Base-by-base conservation (phyloP, 2,888 invertebrate genomes). In the Dimorphilus gyrociliatus region DNA sequence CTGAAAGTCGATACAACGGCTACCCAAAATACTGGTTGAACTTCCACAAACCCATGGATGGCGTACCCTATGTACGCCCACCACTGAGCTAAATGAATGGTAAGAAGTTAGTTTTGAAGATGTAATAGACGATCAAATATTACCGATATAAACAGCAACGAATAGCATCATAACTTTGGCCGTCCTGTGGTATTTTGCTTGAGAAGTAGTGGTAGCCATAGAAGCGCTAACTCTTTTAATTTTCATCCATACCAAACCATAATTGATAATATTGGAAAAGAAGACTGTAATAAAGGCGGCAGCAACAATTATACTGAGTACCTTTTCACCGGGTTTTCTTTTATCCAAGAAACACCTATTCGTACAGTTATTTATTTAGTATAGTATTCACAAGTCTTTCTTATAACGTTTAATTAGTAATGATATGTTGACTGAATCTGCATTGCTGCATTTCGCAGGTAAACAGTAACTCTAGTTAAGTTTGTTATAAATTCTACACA, bases 161-260 rank as follows among this genome's bases (percentile, higher is more conserved):
- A 37, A 37, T n/a, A 37, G 12, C 34, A 34, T 27, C 37, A 37
- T 35, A 4, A 31, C 19, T 8, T 17, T 4, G 5, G 35, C 35
- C 3, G 28, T 23, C 8, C 23, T 16, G 32, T 13, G 16, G 13
- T 4, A 14, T 15, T 10, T 19, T 19, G 23, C 21, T 12, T 10
- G 6, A 4, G 8, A 16, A 16, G 19, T 17, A 12, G 13, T n/a
- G 16, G 12, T 7, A n/a, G 16, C 28, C 25, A 13, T 12, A 16
- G n/a, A 16, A 16, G 10, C 14, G 2, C 24, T 16, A 8, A 24
- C 25, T 18, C 17, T 14, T 12, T 14, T 13, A 21, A 35, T 16
- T 21, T 32, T 31, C 17, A 26, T 6, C 35, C 35, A 35, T 4
- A 35, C 29, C 14, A 12, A 17, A 14, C 19, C 8, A 19, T 35